Evolutionary conservation across 2,888 invertebrate species (phyloP).

Genomic region (Thymelicus acteon): DNA sequence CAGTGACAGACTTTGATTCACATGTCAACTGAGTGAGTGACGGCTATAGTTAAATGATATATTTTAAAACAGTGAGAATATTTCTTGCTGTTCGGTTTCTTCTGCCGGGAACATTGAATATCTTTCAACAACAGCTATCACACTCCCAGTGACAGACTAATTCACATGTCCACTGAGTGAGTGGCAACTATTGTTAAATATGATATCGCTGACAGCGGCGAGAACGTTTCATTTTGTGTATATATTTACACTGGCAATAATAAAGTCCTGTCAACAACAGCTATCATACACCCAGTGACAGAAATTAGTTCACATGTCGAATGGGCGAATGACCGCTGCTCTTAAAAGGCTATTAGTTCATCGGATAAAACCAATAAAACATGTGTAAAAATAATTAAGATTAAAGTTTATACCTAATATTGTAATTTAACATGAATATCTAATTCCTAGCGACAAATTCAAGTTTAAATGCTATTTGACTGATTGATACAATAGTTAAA

Average conservation of each 20-base stretch:
- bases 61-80: too few relatives aligned
- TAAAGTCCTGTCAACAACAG: conserved; percentile 25
- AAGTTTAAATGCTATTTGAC: background rate
- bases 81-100: too few relatives aligned
- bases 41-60: background rate
- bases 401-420: too few relatives aligned
- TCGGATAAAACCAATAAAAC: too few relatives aligned
- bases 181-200: too few relatives aligned
- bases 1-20: too few relatives aligned
- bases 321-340: conserved; percentile 39
- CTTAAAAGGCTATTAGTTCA: too few relatives aligned
- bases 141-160: conserved; percentile 10
- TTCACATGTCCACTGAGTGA: background rate
- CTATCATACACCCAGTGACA: conserved; percentile 46
- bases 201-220: too few relatives aligned
- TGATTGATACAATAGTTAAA: too few relatives aligned
- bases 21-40: background rate
- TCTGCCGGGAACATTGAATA: background rate
- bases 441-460: conserved; percentile 1
- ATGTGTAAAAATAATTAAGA: too few relatives aligned
- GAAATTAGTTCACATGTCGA: conserved; percentile 37
- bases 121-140: conserved; percentile 39
- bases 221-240: too few relatives aligned
- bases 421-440: conserved; percentile 20
- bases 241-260: too few relatives aligned